Base-by-base conservation (phyloP, 2,113 vertebrate species). In the Podilymbus podiceps region DNA sequence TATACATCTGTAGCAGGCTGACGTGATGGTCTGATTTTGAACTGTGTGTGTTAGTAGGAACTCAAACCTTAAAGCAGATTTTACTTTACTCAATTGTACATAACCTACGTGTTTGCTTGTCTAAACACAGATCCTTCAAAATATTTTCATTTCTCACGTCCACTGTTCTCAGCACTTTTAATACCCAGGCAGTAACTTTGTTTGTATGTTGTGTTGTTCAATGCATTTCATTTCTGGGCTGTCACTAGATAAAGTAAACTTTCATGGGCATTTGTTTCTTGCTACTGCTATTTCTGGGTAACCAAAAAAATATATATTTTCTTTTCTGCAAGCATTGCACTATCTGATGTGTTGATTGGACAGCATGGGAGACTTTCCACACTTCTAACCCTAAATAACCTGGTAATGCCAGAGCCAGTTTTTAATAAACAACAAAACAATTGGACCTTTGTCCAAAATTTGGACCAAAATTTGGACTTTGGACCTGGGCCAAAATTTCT, bases 221-320 rank as follows among this genome's bases (percentile, higher is more conserved):
- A 47, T 15, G 15, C 2, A 6, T 56, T 69, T 79, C 1, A 20
- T 44, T 89, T 82, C 31, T 55, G n/a, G 4, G 11, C 47, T 67
- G 40, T 42, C 35, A 17, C 16, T 53, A 16, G 15, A 25, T 38
- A 7, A 7, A 68, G 38, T 35, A 28, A 56, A 52, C 11, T 66
- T 64, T 20, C 11, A 17, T 1, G 18, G 13, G 4, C 19, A 2
- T 69, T 74, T 69, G 6, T 9, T 55, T 89, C n/a, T 85, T 56
- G 21, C 14, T 80, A 25, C 12, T 20, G 21, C 5, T 18, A 18
- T 24, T 68, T 63, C 58, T 27, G 44, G 15, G 27, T 20, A 67
- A 53, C 8, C 0, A 12, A 25, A 66, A 71, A 44, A 2, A 1
- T 1, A 6, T 4, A 5, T 23, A 50, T 4, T 9, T 89, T 50